Evolutionary conservation across 2,113 vertebrate genomes (phyloP).

Genomic region (Dissostichus mawsoni): DNA sequence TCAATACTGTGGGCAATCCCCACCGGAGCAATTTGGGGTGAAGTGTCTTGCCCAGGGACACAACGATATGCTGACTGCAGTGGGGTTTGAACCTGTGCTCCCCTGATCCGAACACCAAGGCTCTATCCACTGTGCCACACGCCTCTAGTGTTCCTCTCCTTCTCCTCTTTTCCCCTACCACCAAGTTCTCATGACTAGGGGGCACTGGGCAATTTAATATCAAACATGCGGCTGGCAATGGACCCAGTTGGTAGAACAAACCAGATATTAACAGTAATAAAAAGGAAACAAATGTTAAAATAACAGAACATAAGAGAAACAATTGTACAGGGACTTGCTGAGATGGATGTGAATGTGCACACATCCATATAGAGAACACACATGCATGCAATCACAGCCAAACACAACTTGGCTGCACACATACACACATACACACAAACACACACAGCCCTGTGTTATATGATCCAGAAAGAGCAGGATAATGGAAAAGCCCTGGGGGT

Average conservation of each 20-base stretch:
- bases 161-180: slow-evolving; percentile 19
- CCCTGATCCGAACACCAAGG: too few relatives aligned
- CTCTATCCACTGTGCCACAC: not conserved
- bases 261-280: slow-evolving; percentile 54
- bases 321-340: slow-evolving; percentile 18
- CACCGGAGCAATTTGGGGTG: too few relatives aligned
- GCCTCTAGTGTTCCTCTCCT: slow-evolving; percentile 7
- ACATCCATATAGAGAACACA: slow-evolving; percentile 32
- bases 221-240: slow-evolving; percentile 18
- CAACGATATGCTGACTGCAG: too few relatives aligned
- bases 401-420: slow-evolving; percentile 25
- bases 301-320: slow-evolving; percentile 12
- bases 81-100: too few relatives aligned
- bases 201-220: slow-evolving; percentile 51
- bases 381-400: slow-evolving; percentile 36
- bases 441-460: slow-evolving; percentile 69
- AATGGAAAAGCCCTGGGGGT: slow-evolving; percentile 77
- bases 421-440: slow-evolving; percentile 30
- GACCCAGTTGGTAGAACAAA: slow-evolving; percentile 59
- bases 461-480: slow-evolving; percentile 78
- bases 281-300: slow-evolving; percentile 41
- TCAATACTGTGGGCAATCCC: too few relatives aligned
- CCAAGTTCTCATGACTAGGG: slow-evolving; percentile 26
- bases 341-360: slow-evolving; percentile 44
- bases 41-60: too few relatives aligned